phyloP scores from a whole-genome alignment of 2,113 vertebrate species.

The Peromyscus leucopus region DNA sequence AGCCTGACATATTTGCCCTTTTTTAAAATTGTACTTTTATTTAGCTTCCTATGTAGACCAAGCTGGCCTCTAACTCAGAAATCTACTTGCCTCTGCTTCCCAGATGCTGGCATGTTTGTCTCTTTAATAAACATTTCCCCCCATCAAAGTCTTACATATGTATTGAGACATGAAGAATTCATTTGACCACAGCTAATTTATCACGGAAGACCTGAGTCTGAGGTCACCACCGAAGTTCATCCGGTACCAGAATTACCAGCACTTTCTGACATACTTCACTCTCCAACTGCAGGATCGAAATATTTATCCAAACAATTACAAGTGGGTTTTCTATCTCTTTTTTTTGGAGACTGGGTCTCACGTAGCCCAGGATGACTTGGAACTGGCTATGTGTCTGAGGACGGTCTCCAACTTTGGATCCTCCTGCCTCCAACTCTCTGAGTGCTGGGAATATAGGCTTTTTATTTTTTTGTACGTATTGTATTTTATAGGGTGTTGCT shows the following conservation, averaged over 20 bases:
- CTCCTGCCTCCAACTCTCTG: background rate
- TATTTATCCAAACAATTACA: background rate
- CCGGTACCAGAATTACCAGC: background rate
- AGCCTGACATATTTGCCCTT: background rate
- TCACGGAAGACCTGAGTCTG: background rate
- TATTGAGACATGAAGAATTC: background rate
- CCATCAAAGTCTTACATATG: background rate
- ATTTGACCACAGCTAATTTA: background rate
- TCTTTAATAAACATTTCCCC: background rate
- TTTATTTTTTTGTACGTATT: background rate
- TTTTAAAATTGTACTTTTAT: background rate
- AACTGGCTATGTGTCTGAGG: background rate
- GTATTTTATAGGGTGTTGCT: background rate
- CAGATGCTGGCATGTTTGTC: background rate
- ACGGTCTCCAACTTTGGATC: background rate
- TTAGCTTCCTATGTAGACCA: background rate
- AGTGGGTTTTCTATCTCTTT: background rate
- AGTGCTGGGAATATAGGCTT: background rate
- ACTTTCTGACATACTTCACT: background rate
- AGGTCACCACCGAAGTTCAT: background rate
- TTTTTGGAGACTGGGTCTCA: background rate
- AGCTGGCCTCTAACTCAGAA: background rate
- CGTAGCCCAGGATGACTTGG: background rate
- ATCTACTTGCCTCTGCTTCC: background rate
- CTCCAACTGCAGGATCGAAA: background rate